Evolutionary conservation across 2,888 invertebrate genomes (phyloP).

Genomic region (Oscheius sp.): DNA sequence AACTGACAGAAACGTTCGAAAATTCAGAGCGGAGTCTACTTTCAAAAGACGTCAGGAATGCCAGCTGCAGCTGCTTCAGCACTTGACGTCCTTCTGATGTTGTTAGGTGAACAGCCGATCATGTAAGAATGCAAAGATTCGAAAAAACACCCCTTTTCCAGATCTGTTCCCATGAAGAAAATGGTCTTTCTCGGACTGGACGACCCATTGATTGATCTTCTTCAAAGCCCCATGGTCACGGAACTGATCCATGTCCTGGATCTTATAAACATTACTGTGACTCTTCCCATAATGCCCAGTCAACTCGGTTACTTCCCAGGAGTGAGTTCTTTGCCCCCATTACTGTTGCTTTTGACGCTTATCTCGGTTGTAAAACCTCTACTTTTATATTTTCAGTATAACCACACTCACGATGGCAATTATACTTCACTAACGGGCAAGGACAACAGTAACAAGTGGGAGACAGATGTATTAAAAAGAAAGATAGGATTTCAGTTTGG

Average conservation of each 20-base stretch:
- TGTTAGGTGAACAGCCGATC: constrained; percentile 52
- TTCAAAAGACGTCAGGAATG: constrained; percentile 2
- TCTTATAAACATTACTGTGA: not conserved
- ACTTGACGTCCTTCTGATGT: constrained; percentile 41
- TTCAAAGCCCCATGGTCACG: constrained; percentile 27
- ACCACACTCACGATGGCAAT: constrained; percentile 58
- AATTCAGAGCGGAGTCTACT: constrained; percentile 10
- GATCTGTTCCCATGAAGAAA: constrained; percentile 50
- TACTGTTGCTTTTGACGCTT: not conserved
- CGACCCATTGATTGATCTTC: constrained; percentile 53
- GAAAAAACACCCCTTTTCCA: constrained; percentile 4
- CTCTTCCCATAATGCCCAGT: constrained; percentile 41
- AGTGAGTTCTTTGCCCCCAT: constrained; percentile 20
- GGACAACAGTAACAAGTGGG: constrained; percentile 52
- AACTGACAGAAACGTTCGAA: not conserved
- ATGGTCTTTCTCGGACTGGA: constrained; percentile 50
- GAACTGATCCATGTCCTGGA: not conserved
- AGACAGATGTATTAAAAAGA: too few relatives aligned
- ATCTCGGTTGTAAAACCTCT: not conserved
- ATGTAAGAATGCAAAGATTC: constrained; percentile 30
- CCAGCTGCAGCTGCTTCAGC: constrained; percentile 8
- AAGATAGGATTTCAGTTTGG: constrained; percentile 40
- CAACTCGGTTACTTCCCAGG: constrained; percentile 59
- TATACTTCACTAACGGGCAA: constrained; percentile 59
- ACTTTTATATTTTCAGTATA: constrained; percentile 49